Percentiles rank a stretch among this genome's conserved stretches.
These are phyloP conservation scores for Tapirus terrestris DNA, from an alignment of 2,113 vertebrate species.

Conservation along the genomic window DNA sequence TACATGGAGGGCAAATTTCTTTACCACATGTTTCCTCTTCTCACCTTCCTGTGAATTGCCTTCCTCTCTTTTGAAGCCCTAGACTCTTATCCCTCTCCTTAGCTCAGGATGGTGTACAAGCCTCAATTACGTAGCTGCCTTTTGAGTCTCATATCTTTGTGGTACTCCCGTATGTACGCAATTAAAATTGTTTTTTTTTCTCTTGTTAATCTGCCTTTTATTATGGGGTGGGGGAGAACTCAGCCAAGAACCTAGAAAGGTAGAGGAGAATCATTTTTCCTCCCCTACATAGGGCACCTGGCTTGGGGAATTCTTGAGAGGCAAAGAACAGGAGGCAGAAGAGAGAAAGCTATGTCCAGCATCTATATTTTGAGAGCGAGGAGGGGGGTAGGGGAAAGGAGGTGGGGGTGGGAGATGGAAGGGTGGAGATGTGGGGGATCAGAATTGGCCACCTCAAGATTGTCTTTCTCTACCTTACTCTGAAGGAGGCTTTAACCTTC, in stretches of 20 bases:
- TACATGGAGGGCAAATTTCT: background rate
- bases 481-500: too few relatives aligned
- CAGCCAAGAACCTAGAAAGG: background rate
- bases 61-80: background rate
- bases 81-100: background rate
- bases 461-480: too few relatives aligned
- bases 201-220: background rate
- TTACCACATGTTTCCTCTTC: background rate
- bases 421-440: too few relatives aligned
- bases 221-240: background rate
- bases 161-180: background rate
- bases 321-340: background rate
- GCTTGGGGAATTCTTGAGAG: slow-evolving; percentile 26
- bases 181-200: background rate
- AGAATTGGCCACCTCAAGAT: too few relatives aligned
- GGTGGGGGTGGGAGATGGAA: background rate
- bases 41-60: background rate
- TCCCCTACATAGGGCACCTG: background rate
- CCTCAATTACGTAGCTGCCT: background rate
- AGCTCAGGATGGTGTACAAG: background rate
- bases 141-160: background rate
- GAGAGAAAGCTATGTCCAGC: background rate
- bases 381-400: background rate
- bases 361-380: background rate
- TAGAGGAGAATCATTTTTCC: background rate